A percentile compares a stretch with the other conserved stretches of the same genome.
These are phyloP conservation scores for Emydura subglobosa DNA, from an alignment of 2,113 vertebrate species.

Conservation along the genomic window DNA sequence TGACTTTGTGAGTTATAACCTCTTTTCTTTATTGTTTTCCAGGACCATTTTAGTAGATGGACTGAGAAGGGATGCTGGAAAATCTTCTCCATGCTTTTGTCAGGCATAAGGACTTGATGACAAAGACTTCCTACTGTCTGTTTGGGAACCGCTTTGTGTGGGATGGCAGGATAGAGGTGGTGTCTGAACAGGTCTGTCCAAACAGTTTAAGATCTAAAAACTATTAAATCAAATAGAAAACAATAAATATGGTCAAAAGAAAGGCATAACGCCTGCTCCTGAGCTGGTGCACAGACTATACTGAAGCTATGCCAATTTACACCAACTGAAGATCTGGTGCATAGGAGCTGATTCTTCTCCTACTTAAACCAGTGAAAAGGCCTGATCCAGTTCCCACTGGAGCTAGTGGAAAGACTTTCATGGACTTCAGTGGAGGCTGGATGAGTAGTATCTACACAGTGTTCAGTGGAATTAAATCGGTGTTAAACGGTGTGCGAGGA, in stretches of 20 bases:
- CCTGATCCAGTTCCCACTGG: background rate
- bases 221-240: background rate
- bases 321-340: background rate
- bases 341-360: background rate
- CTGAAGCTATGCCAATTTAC: background rate
- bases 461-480: background rate
- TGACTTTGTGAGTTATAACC: background rate
- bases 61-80: background rate
- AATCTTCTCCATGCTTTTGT: background rate
- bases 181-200: conserved; percentile 10
- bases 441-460: background rate
- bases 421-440: background rate
- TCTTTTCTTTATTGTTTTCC: conserved; percentile 16
- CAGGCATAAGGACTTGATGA: background rate
- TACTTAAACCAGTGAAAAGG: background rate
- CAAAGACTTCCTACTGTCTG: background rate
- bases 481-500: background rate
- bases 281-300: background rate
- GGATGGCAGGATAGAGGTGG: background rate
- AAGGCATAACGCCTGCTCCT: background rate
- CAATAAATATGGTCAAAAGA: background rate
- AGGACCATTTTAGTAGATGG: conserved; percentile 35
- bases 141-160: background rate
- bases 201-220: background rate
- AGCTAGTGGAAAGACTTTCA: background rate